These are phyloP conservation scores for Callionymus lyra DNA, from an alignment of 2,113 vertebrate species.

Conservation along the genomic window DNA sequence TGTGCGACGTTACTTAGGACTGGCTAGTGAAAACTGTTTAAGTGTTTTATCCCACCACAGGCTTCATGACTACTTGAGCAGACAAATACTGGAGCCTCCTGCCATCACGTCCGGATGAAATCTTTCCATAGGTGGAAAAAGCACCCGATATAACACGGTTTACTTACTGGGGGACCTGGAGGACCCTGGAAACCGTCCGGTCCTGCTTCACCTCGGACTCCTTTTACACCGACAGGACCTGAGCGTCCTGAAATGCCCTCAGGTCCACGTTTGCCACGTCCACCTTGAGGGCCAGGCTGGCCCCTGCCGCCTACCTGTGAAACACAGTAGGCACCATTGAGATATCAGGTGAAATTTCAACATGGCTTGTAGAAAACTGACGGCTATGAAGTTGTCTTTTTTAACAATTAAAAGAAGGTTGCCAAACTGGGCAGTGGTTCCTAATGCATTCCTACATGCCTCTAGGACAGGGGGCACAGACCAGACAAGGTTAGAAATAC, in stretches of 20 bases:
- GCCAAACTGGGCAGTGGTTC: too few relatives aligned
- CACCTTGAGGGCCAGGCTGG: conserved; percentile 52
- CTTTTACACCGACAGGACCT: conserved; percentile 55
- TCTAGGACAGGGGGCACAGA: too few relatives aligned
- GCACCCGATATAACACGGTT: not conserved
- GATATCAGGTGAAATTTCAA: too few relatives aligned
- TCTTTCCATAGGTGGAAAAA: not conserved
- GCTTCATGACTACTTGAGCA: conserved; percentile 22
- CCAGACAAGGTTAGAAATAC: too few relatives aligned
- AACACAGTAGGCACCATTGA: conserved; percentile 21
- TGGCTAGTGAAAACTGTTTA: conserved; percentile 47
- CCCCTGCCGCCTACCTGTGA: conserved; percentile 59
- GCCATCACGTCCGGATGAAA: conserved; percentile 9
- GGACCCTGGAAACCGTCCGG: conserved; percentile 61
- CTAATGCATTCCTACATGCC: too few relatives aligned
- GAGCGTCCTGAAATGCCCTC: conserved; percentile 54
- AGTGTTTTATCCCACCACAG: conserved; percentile 40
- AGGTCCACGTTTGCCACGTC: conserved; percentile 58
- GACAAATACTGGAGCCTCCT: conserved; percentile 13
- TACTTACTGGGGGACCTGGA: conserved; percentile 59
- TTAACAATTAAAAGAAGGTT: too few relatives aligned
- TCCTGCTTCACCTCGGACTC: conserved; percentile 54
- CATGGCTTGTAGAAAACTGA: too few relatives aligned
- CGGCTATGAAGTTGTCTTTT: too few relatives aligned
- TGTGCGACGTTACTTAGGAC: conserved; percentile 28